These are phyloP conservation scores for Ashinkailepas kermadecensis DNA, from an alignment of 2,888 invertebrate genomes.

Conservation along the genomic window DNA sequence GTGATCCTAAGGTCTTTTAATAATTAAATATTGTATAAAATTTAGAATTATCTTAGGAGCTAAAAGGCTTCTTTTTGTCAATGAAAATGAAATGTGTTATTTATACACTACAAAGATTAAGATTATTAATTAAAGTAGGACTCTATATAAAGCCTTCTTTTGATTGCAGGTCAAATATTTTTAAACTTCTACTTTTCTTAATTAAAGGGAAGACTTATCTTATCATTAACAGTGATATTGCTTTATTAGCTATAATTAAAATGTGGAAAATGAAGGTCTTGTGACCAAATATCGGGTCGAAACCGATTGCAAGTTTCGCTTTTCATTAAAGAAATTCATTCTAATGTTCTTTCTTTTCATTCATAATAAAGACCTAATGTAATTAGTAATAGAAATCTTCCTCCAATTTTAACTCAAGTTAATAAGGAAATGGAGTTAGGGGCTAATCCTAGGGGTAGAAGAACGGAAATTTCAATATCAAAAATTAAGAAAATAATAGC, in stretches of 20 bases:
- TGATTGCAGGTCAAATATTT: slow-evolving; percentile 37
- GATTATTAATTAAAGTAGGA: slow-evolving; percentile 46
- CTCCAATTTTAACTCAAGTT: slow-evolving; percentile 38
- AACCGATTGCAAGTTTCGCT: slow-evolving; percentile 49
- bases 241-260: slow-evolving; percentile 54
- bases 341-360: slow-evolving; percentile 55
- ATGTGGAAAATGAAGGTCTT: slow-evolving; percentile 47
- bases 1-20: slow-evolving; percentile 35
- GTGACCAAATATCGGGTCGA: slow-evolving; percentile 47
- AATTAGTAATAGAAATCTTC: slow-evolving; percentile 49
- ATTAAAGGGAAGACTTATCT: slow-evolving; percentile 53
- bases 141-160: slow-evolving; percentile 58
- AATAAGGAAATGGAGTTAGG: slow-evolving; percentile 40
- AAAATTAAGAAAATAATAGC: slow-evolving; percentile 63
- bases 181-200: slow-evolving; percentile 46
- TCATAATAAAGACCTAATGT: slow-evolving; percentile 50
- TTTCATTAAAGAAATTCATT: slow-evolving; percentile 47
- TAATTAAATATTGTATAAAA: slow-evolving; percentile 36
- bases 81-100: slow-evolving; percentile 59
- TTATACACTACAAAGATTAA: slow-evolving; percentile 56
- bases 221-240: slow-evolving; percentile 61
- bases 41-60: slow-evolving; percentile 37
- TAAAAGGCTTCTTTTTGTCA: slow-evolving; percentile 49
- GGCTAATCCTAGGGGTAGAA: slow-evolving; percentile 52
- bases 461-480: slow-evolving; percentile 61